Percentiles rank a stretch among this genome's conserved stretches.
These are phyloP conservation scores for Odontothrips loti DNA, from an alignment of 2,888 invertebrate species.

Conservation along the genomic window DNA sequence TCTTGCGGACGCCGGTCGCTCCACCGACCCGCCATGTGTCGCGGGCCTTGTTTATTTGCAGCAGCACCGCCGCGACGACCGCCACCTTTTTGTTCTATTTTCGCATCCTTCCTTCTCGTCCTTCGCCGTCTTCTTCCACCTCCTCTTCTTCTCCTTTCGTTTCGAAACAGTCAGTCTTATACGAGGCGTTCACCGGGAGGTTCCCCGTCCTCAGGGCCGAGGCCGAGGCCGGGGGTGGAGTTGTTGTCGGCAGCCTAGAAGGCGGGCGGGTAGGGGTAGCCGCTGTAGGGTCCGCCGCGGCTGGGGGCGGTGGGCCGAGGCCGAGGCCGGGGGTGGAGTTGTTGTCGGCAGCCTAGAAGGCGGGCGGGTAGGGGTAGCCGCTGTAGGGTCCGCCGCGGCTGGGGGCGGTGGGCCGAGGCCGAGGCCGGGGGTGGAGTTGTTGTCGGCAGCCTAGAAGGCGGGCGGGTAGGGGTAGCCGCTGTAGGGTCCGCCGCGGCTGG, in stretches of 20 bases:
- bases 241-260: background rate
- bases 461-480: constrained; percentile 15
- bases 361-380: constrained; percentile 14
- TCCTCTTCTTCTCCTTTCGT: background rate
- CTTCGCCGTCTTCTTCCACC: background rate
- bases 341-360: background rate
- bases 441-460: background rate
- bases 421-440: background rate
- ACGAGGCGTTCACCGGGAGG: background rate
- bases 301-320: background rate
- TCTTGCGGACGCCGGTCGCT: no score
- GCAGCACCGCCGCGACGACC: no score
- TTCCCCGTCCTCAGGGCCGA: background rate
- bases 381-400: background rate
- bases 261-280: constrained; percentile 14
- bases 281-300: background rate
- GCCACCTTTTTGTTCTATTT: no score
- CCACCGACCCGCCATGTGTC: no score
- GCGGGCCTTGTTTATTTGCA: no score
- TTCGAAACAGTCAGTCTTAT: background rate
- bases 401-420: background rate
- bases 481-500: background rate
- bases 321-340: background rate
- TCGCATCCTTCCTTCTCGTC: no score
- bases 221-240: background rate